phyloP scores from a whole-genome alignment of 1,140 invertebrate genomes.

The Epicauta chinensis region DNA sequence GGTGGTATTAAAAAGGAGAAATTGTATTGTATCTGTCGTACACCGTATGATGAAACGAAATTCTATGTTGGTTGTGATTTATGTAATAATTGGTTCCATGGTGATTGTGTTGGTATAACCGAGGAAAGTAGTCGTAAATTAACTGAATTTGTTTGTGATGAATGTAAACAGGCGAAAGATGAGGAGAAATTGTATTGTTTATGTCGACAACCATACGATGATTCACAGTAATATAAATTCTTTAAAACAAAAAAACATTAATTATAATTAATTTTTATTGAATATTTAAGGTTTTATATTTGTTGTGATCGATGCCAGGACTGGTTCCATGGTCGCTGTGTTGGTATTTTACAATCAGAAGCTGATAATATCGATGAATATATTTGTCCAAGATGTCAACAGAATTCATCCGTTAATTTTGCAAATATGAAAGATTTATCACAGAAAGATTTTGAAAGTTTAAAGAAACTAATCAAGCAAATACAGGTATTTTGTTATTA shows the following conservation, averaged over 20 bases:
- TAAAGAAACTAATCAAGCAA: slow-evolving; percentile 82
- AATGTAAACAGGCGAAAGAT: slow-evolving; percentile 78
- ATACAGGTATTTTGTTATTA: slow-evolving; percentile 60
- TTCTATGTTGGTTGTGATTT: slow-evolving; percentile 97
- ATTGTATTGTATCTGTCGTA: slow-evolving; percentile 88
- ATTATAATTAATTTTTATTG: slow-evolving; percentile 3
- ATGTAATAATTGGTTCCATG: slow-evolving; percentile 98
- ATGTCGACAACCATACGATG: slow-evolving; percentile 94
- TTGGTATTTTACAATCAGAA: slow-evolving; percentile 90
- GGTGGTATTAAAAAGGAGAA: slow-evolving; percentile 63
- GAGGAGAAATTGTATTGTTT: slow-evolving; percentile 93
- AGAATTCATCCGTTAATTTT: slow-evolving; percentile 79
- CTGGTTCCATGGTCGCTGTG: slow-evolving; percentile 98
- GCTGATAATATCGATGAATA: slow-evolving; percentile 94
- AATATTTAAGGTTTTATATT: slow-evolving; percentile 76
- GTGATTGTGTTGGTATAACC: slow-evolving; percentile 91
- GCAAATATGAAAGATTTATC: slow-evolving; percentile 85
- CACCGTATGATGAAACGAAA: slow-evolving; percentile 91
- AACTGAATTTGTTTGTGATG: slow-evolving; percentile 83
- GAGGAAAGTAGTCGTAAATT: slow-evolving; percentile 88
- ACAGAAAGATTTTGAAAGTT: slow-evolving; percentile 72
- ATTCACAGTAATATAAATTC: slow-evolving; percentile 94
- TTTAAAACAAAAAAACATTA: slow-evolving; percentile 28
- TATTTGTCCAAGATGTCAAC: slow-evolving; percentile 91
- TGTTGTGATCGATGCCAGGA: slow-evolving; percentile 97